Conservation (phyloP, 2,888 invertebrate genomes). For the Taphrorychus bicolor region DNA sequence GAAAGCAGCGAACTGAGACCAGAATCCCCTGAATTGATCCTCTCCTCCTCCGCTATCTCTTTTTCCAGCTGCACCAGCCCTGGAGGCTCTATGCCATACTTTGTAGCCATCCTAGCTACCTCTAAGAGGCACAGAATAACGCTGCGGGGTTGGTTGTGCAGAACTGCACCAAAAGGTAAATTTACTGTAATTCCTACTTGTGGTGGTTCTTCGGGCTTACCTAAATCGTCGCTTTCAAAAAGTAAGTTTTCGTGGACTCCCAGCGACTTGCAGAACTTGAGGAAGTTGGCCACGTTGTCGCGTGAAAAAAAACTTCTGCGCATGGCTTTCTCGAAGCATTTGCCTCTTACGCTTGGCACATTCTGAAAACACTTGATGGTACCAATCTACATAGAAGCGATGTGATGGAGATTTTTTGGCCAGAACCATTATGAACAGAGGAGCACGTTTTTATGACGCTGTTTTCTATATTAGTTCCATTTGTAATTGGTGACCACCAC, state of each 20-base stretch:
- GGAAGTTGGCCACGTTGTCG: slow-evolving; percentile 89
- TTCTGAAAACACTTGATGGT: slow-evolving; percentile 61
- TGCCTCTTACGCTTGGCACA: slow-evolving; percentile 74
- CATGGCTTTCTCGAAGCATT: slow-evolving; percentile 84
- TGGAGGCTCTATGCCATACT: slow-evolving; percentile 82
- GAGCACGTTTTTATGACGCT: too few species aligned
- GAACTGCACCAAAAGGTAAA: slow-evolving; percentile 62
- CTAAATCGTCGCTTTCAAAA: slow-evolving; percentile 89
- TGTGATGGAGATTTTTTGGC: too few species aligned
- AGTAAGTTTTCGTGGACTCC: slow-evolving; percentile 87
- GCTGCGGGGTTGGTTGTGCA: slow-evolving; percentile 83
- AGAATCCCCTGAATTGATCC: slow-evolving; percentile 70
- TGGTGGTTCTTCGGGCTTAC: slow-evolving; percentile 61
- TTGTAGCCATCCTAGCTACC: slow-evolving; percentile 80
- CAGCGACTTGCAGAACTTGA: slow-evolving; percentile 82
- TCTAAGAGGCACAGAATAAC: slow-evolving; percentile 87
- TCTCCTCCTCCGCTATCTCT: slow-evolving; percentile 84
- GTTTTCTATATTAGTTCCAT: too few species aligned
- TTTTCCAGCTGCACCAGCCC: slow-evolving; percentile 82
- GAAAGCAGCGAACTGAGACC: slow-evolving; percentile 72
- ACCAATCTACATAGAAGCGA: too few species aligned
- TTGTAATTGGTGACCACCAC: too few species aligned
- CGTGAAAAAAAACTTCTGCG: slow-evolving; percentile 87
- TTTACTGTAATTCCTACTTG: not conserved
- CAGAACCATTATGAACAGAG: too few species aligned